Evolutionary conservation across 92 coral and sea anemone species (phyloP), one percentile per base, ranked within the genome.

Genomic region (Epizoanthus rinbou): DNA sequence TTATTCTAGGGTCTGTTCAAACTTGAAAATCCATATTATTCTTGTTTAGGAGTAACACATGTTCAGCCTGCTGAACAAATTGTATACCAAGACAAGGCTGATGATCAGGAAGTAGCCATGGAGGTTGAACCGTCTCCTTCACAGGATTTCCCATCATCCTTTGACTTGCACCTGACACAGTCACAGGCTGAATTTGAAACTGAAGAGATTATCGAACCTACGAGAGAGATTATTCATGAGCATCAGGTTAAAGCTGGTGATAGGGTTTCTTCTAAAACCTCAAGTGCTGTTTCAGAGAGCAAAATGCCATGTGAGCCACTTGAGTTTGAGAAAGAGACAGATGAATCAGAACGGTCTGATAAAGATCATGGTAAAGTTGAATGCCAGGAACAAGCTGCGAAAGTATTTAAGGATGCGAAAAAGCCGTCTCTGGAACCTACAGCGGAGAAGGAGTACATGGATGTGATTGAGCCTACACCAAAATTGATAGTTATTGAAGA

Each of bases 141-240:
- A 28, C 88, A 90, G 60, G 90, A 81, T 37, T n/a, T 80, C 1
- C 57, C 45, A 64, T 82, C 86, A 33, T 73, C 89, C 2, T 91
- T 93, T 76, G 86, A 88, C 16, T 84, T 93, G 19, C 97, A 91
- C 76, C 83, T 90, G n/a, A 85, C 94, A 3, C 97, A 88, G 83
- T 90, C 94, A 5, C 94, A 93, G 47, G 31, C 83, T 6, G 90
- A 88, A 21, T 58, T 76, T 73, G 90, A 85, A 21, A 84, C 88
- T 39, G 92, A 85, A 64, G 71, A 73, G 62, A 37, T 74, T 28
- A 62, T 86, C 33, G 80, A 58, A 57, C 33, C 81, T 17, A 31
- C 66, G 16, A 58, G 35, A 43, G 13, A 59, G 19, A 0, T 47
- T 71, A 14, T 17, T 37, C 33, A 22, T 60, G 82, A 58, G 7